These are phyloP conservation scores for Danaus plexippus DNA, from an alignment of 1,140 invertebrate species.

Conservation along the genomic window DNA sequence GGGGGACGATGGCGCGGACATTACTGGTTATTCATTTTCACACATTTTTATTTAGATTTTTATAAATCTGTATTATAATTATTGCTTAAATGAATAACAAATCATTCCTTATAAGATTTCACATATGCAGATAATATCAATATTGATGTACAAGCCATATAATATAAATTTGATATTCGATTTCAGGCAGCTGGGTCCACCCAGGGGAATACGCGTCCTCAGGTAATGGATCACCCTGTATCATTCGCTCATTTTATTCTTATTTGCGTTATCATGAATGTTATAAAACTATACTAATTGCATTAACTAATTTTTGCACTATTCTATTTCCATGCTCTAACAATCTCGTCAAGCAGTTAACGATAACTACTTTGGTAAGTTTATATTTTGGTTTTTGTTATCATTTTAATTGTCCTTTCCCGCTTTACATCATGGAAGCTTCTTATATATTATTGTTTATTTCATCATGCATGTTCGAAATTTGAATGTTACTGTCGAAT, in stretches of 20 bases:
- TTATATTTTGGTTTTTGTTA: slow-evolving; percentile 4
- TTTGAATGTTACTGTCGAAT: not conserved
- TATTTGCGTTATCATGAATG: slow-evolving; percentile 4
- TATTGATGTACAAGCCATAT: too few relatives aligned
- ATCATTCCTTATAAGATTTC: too few relatives aligned
- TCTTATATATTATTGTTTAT: too few relatives aligned
- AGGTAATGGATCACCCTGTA: slow-evolving; percentile 75
- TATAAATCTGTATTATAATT: too few relatives aligned
- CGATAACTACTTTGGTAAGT: slow-evolving; percentile 99
- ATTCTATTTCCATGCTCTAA: slow-evolving; percentile 66
- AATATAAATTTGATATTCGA: slow-evolving; percentile 3
- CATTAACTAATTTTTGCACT: slow-evolving; percentile 36
- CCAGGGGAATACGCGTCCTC: slow-evolving; percentile 98
- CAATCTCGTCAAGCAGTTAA: slow-evolving; percentile 75
- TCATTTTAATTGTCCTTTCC: too few relatives aligned
- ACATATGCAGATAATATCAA: too few relatives aligned
- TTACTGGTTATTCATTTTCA: slow-evolving; percentile 79
- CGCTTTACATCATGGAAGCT: too few relatives aligned
- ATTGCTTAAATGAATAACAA: too few relatives aligned
- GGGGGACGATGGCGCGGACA: slow-evolving; percentile 87
- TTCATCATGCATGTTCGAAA: too few relatives aligned
- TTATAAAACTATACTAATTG: slow-evolving; percentile 8
- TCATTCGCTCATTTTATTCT: slow-evolving; percentile 5
- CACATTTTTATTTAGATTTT: not conserved
- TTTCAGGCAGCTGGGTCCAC: slow-evolving; percentile 94